A percentile compares a stretch with the other conserved stretches of the same genome.
phyloP scores from a whole-genome alignment of 2,113 vertebrate species.

The Mionectes macconnelli region DNA sequence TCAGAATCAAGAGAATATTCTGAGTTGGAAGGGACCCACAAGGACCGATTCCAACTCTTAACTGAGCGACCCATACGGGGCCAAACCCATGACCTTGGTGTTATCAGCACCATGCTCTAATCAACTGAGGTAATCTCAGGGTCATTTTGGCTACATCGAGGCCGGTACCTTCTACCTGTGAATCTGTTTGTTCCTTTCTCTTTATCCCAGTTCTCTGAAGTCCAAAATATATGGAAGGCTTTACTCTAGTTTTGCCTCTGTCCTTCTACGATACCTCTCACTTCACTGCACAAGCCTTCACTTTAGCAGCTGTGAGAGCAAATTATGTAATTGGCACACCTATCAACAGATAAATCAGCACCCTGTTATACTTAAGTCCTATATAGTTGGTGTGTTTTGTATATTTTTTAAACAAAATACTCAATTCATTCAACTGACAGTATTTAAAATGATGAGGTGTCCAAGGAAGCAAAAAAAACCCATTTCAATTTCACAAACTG shows the following conservation, averaged over 20 bases:
- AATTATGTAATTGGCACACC: neutral
- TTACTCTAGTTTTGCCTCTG: neutral
- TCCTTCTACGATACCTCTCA: neutral
- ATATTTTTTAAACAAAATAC: neutral
- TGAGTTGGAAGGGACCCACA: neutral
- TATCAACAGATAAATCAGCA: neutral
- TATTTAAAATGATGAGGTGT: slow-evolving; percentile 13
- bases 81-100: neutral
- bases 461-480: neutral
- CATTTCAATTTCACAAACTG: neutral
- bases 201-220: neutral
- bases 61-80: neutral
- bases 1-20: neutral
- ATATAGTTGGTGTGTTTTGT: neutral
- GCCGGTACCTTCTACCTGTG: neutral
- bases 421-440: neutral
- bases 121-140: neutral
- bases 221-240: neutral
- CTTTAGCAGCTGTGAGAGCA: neutral
- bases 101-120: neutral
- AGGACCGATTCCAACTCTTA: neutral
- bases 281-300: neutral
- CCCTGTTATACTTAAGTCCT: neutral
- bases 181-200: neutral
- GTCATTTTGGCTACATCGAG: neutral